phyloP scores from a whole-genome alignment of 2,113 vertebrate genomes.

The Labeo rohita region DNA sequence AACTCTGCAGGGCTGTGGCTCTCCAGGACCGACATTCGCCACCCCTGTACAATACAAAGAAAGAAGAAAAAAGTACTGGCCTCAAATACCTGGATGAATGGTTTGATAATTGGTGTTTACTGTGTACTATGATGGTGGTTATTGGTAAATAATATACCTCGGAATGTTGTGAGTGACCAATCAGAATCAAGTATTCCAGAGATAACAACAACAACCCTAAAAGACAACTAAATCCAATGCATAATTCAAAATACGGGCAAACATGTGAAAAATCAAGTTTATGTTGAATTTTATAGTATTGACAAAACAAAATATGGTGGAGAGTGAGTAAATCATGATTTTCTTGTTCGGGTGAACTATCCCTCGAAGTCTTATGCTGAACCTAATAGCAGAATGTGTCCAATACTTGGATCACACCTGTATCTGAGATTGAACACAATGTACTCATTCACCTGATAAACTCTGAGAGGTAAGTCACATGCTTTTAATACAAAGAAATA shows the following conservation, averaged over 20 bases:
- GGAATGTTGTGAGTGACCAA: not conserved
- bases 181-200: not conserved
- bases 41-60: too few species aligned
- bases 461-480: slow-evolving; percentile 41
- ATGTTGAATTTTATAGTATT: not conserved
- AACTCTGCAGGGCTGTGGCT: too few species aligned
- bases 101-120: too few species aligned
- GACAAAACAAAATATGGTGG: not conserved
- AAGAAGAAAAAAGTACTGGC: too few species aligned
- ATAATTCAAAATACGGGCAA: not conserved
- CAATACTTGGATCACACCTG: not conserved
- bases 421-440: not conserved
- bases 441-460: not conserved
- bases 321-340: not conserved
- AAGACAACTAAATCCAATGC: not conserved
- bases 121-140: not conserved
- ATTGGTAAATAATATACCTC: not conserved
- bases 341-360: not conserved
- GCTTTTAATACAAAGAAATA: slow-evolving; percentile 50
- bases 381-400: not conserved
- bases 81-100: too few species aligned
- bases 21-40: too few species aligned
- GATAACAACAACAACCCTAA: not conserved
- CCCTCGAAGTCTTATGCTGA: not conserved
- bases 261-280: not conserved